Base-by-base conservation (phyloP, 2,888 invertebrate genomes). In the Panopea generosa region DNA sequence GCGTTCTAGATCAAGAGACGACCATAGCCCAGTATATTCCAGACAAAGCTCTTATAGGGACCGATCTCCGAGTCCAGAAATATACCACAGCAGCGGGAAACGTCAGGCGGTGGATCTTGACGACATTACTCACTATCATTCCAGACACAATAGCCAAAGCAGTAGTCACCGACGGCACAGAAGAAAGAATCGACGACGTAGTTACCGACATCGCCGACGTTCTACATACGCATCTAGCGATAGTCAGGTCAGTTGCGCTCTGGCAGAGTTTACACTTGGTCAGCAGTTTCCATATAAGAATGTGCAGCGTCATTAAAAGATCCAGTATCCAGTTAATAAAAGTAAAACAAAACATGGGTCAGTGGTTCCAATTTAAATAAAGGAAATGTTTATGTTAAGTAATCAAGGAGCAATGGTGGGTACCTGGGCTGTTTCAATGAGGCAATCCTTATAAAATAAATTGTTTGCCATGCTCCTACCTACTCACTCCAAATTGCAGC, bases 161-260 rank as follows among this genome's bases (percentile, higher is more conserved):
- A 77, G 78, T 47, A 77, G 83, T 49, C 74, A 79, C 16, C 62
- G 86, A 61, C 70, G 77, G 14, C 69, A 84, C 43, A 77, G 83
- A n/a, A 74, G 82, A 27, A 77, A 76, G 52, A 74, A 84, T 18
- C 80, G 71, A 26, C 79, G 87, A 27, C 50, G 86, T 50, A 83
- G 83, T 40, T 82, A 83, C 66, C 73, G 84, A 47, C 84, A 84
- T 56, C 73, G 80, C 14, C 74, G 84, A 24, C 57, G 83, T 26
- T 83, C 83, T 26, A 78, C 87, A 7, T 85, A 76, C 59, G 81
- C 74, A 57, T 84, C 86, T 38, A 77, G 80, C 20, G 85, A 86
- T 52, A 85, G 85, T 78, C 83, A 82, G 86, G 86, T 86, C 77
- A 78, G 85, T 81, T 45, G 24, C 68, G 56, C 55, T 63, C 3